Evolutionary conservation across 1,140 invertebrate genomes (phyloP), one percentile per base, ranked within the genome.

Genomic region (Caerostris darwini): DNA sequence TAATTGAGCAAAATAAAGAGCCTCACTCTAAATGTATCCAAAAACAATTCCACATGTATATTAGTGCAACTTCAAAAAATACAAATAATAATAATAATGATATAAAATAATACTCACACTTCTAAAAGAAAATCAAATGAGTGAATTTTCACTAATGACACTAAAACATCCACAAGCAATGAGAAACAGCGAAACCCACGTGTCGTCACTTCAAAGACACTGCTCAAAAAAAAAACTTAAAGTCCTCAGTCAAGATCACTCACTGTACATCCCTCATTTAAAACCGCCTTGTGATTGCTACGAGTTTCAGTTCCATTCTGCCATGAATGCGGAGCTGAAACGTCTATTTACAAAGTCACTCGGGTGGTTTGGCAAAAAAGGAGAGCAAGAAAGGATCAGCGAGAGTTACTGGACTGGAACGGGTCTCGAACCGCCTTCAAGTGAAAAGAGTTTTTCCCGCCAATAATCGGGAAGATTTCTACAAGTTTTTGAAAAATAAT

Each of bases 371-470:
- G 8, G 57, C 3, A n/a, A 85, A 85, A 83, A 67, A 67, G 57
- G 82, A 85, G 82, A 57, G 4, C 82, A 57, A 6, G 3, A 34
- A 54, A 56, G 17, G 71, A 64, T 64, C 12, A 64, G 19, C 34
- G 7, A 56, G 5, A 58, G n/a, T 85, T 85, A 85, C 82, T 85
- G 82, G 82, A n/a, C n/a, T 85, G 82, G 82, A 85, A 85, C 82
- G 53, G 7, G 12, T n/a, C 7, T 77, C 69, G 69, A 10, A 77
- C 12, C 71, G 7, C 71, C 50, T 50, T 34, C 19, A 50, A 77
- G 71, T 77, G 71, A 77, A 77, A 77, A 77, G 10, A 50, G n/a
- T 77, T 77, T 77, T 12, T 50, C 34, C 71, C 10, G 34, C 34
- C 50, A 77, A 77, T 77, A 50, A 77, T 77, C 4, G 12, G 6